Base-by-base conservation (phyloP, 2,888 invertebrate species). In the Barypeithes pellucidus region DNA sequence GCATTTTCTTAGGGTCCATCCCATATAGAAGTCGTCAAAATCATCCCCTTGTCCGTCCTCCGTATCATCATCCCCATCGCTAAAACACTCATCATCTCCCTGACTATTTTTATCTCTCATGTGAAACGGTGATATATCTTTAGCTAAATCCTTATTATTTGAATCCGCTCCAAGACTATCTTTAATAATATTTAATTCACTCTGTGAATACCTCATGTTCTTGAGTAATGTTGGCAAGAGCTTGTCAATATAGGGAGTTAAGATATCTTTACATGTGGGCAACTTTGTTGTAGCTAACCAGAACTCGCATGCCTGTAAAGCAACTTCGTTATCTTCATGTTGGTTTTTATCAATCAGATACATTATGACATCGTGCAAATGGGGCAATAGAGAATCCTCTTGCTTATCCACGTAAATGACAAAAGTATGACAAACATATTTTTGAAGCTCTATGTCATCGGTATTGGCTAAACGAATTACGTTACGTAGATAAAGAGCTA, bases 301-400 rank as follows among this genome's bases (percentile, higher is more conserved):
- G 88, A 99, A 99, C 86, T 99, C 99, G 82, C 99, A 99, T 0
- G 99, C 99, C 87, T 99, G 99, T 76, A 99, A 87, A 0, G 99
- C 97, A 20, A 99, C 96, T 70, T 94, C 94, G 82, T 95, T 95
- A 84, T 99, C 97, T 4, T 91, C 88, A 85, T 95, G 95, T 89
- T 97, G 95, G 68, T 98, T 98, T 78, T 98, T 91, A 84, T 95
- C 89, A 82, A 99, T 87, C 94, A 99, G 97, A 85, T 98, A 99
- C 91, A 98, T 96, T 83, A 99, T 96, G 73, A 99, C 97, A 86
- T 95, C 94, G 81, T 95, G 93, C 89, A 99, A 93, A 84, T 98
- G 97, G n/a, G 98, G 97, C 83, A 97, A 91, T 57, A 99, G 90
- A 79, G 95, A 90, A 83, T 98, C 98, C 88, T 99, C 92, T 80